Base-by-base conservation (phyloP, 30 jellyfish, hydroid and myxozoan species). In the Hydractinia echinata region DNA sequence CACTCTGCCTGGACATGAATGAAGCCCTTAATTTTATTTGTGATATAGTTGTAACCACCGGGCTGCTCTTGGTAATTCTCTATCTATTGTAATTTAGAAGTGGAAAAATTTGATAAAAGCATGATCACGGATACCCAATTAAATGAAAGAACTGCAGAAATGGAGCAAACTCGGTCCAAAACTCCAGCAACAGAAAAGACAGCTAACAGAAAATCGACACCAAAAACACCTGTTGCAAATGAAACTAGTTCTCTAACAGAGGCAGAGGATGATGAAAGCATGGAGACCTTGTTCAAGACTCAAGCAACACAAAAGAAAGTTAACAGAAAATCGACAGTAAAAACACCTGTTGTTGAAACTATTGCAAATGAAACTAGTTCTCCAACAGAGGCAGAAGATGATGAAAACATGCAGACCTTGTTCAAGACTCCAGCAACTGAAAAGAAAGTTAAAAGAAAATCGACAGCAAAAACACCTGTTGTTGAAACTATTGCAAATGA, bases 381-480 rank as follows among this genome's bases (percentile, higher is more conserved):
- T 64, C 10, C 19, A 6, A n/a, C 74, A n/a, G 74, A 13, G 8
- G 74, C 19, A 64, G 74, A n/a, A n/a, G 16, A 64, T 64, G 74
- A 64, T 44, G 74, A 64, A 64, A 51, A 1, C 74, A 64, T 64
- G 74, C 74, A 64, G 18, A 64, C 10, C 9, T n/a, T 64, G 74
- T 0, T 64, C 74, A 13, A 64, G 18, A 64, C 74, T 6, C 74
- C 74, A 64, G 74, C 74, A n/a, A 64, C 74, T 64, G 74, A 64
- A 51, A 64, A 4, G 18, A 4, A 51, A 51, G 39, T 6, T 7
- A 64, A 44, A 3, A 64, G 74, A 64, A 51, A 44, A 13, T 6
- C 74, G 19, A n/a, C 74, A 7, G 19, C 74, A 8, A 64, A 64
- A 64, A 64, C 74, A 6, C 74, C 74, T 6, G 74, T 7, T 64